Conservation (phyloP, 2,888 invertebrate genomes). For the Melieria omissa region DNA sequence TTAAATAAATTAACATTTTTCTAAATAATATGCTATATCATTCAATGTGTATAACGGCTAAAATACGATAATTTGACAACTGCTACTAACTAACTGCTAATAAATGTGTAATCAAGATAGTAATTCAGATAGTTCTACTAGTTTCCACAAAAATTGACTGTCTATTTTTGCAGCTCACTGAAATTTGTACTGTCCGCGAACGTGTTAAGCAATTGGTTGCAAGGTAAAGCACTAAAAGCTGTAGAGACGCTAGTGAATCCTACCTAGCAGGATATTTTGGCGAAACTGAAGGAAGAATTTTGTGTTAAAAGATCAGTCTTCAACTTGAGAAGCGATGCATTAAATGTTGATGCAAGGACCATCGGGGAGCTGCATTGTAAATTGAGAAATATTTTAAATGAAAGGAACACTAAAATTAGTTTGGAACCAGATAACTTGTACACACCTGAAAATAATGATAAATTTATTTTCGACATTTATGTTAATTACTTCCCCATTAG, state of each 20-base stretch:
- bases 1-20: no score
- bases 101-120: no score
- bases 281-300: constrained; percentile 38
- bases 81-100: no score
- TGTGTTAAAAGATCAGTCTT: constrained; percentile 35
- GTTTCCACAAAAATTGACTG: no score
- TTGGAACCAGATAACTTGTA: constrained; percentile 26
- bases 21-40: no score
- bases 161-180: no score
- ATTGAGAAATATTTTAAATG: constrained; percentile 25
- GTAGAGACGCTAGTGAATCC: constrained; percentile 26
- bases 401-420: constrained; percentile 36
- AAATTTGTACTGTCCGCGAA: no score
- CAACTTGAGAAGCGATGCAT: constrained; percentile 32
- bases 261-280: constrained; percentile 29
- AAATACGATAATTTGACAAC: no score
- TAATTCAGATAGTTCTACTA: no score
- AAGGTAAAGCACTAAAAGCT: constrained; percentile 18
- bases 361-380: constrained; percentile 31
- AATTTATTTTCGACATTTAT: constrained; percentile 35
- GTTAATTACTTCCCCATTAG: constrained; percentile 34
- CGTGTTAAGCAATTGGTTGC: constrained; percentile 25
- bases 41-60: no score
- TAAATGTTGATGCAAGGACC: constrained; percentile 32
- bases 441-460: constrained; percentile 32